Evolutionary conservation across 2,797 vertebrate genomes (phyloP).

Genomic region (Menidia menidia): DNA sequence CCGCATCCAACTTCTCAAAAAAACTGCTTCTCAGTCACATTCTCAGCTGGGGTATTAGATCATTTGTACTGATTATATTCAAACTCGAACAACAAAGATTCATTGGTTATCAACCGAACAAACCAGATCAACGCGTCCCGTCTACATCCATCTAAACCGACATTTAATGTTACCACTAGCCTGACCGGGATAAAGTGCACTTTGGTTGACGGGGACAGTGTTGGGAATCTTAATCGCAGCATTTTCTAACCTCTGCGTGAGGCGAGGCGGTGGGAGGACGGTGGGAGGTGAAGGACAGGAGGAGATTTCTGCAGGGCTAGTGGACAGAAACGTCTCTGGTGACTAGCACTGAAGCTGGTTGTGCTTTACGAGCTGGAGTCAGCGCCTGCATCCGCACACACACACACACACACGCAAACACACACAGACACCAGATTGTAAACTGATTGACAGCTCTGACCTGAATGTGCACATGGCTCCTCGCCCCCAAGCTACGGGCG

Average conservation of each 20-base stretch:
- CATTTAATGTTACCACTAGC: not conserved
- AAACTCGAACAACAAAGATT: not conserved
- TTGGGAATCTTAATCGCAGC: not conserved
- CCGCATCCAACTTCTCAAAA: not conserved
- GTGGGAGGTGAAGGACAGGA: slow-evolving; percentile 1
- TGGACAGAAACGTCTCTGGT: slow-evolving; percentile 25
- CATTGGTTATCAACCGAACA: not conserved
- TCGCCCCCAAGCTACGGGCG: slow-evolving; percentile 60
- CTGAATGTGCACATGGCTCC: slow-evolving; percentile 76
- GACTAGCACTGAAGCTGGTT: slow-evolving; percentile 26
- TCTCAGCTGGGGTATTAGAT: not conserved
- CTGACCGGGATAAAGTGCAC: not conserved
- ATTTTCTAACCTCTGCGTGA: not conserved
- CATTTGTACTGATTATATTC: not conserved
- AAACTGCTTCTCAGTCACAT: not conserved
- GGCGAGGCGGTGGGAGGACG: slow-evolving; percentile 1
- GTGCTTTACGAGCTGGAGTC: slow-evolving; percentile 40
- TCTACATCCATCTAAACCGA: not conserved
- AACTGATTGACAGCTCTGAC: slow-evolving; percentile 82
- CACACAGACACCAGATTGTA: slow-evolving; percentile 41
- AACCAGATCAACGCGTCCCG: not conserved
- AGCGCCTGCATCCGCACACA: not conserved
- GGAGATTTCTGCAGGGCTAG: slow-evolving; percentile 26
- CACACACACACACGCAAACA: not conserved
- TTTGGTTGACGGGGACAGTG: not conserved